Percentiles rank a stretch among this genome's conserved stretches.
Conservation (phyloP, 2,888 invertebrate genomes). For the Drosophila koepferae region DNA sequence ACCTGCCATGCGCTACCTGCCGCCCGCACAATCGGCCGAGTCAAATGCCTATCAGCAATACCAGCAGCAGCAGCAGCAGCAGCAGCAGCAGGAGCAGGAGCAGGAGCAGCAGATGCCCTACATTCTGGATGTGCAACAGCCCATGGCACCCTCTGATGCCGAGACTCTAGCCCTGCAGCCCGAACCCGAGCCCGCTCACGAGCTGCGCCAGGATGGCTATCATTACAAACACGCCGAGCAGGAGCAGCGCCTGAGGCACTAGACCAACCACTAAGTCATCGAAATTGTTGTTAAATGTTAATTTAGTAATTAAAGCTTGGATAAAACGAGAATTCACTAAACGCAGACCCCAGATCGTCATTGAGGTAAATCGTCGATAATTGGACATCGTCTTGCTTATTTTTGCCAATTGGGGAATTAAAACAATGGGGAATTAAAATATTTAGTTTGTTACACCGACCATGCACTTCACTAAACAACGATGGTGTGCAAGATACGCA, state of each 20-base stretch:
- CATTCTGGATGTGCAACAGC: slow-evolving; percentile 66
- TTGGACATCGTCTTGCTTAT: neutral
- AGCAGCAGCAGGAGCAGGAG: slow-evolving; percentile 38
- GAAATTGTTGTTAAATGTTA: slow-evolving; percentile 57
- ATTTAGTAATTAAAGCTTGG: slow-evolving; percentile 52
- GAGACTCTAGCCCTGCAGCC: slow-evolving; percentile 55
- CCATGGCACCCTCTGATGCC: slow-evolving; percentile 64
- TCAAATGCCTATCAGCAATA: slow-evolving; percentile 67
- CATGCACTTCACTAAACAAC: slow-evolving; percentile 12
- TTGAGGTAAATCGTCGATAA: neutral
- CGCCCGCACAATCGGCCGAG: slow-evolving; percentile 46
- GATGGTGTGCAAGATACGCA: slow-evolving; percentile 34
- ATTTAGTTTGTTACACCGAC: neutral
- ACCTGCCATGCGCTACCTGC: slow-evolving; percentile 54
- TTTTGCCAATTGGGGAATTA: neutral
- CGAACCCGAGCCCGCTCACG: slow-evolving; percentile 67
- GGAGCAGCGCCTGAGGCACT: slow-evolving; percentile 65
- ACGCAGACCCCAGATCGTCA: neutral
- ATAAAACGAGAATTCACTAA: slow-evolving; percentile 39
- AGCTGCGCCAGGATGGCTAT: slow-evolving; percentile 72
- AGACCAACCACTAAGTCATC: slow-evolving; percentile 22
- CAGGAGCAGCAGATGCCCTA: slow-evolving; percentile 65
- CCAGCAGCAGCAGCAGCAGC: slow-evolving; percentile 49
- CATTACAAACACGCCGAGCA: slow-evolving; percentile 68
- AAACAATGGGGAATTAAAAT: neutral